phyloP scores from a whole-genome alignment of 1,140 invertebrate species.

The Drosophila biarmipes region DNA sequence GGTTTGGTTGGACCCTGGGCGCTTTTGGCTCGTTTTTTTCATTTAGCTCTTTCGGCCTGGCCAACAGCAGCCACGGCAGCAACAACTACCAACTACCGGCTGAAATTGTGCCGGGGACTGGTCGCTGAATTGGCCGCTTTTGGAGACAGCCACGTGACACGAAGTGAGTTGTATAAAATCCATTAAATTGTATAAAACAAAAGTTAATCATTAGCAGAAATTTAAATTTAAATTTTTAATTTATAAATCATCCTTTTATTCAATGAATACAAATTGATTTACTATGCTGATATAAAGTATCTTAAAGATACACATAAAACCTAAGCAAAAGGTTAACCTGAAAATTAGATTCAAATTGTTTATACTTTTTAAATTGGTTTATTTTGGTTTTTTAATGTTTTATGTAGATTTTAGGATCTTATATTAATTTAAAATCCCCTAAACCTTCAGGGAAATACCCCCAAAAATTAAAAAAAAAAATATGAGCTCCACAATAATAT shows the following conservation, averaged over 20 bases:
- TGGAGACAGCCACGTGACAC: constrained; percentile 48
- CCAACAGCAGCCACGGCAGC: constrained; percentile 42
- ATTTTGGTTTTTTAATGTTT: no score
- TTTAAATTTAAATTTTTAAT: no score
- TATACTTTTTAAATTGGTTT: background rate
- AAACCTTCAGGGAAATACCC: no score
- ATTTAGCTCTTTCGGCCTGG: constrained; percentile 8
- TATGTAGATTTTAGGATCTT: no score
- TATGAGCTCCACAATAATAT: no score
- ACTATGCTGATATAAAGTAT: no score
- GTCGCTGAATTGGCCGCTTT: constrained; percentile 30
- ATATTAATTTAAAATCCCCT: no score
- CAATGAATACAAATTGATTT: no score
- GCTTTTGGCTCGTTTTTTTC: background rate
- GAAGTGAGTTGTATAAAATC: background rate
- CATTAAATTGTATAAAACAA: background rate
- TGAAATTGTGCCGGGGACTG: constrained; percentile 69
- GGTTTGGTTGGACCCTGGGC: constrained; percentile 38
- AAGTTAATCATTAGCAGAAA: background rate
- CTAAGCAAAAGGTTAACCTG: no score
- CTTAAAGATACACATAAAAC: no score
- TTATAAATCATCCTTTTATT: no score
- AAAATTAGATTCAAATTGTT: background rate
- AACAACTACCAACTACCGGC: constrained; percentile 23
- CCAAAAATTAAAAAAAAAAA: no score